A percentile compares a stretch with the other conserved stretches of the same genome.
phyloP scores from a whole-genome alignment of 2,797 vertebrate species.

The Ptychobarbus kaznakovi region DNA sequence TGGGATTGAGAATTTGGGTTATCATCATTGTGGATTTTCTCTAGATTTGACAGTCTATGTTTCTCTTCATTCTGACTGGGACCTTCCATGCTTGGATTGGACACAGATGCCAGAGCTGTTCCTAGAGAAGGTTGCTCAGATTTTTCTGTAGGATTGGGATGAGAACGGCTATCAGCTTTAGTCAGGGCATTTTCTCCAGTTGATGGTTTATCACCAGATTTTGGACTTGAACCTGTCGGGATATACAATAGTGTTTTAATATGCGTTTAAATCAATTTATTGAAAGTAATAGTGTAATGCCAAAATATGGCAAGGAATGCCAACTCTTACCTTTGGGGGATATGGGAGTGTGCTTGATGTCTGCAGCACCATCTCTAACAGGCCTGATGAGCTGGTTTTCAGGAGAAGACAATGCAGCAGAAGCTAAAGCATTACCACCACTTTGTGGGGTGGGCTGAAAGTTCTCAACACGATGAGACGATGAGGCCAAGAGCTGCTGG shows the following conservation, averaged over 20 bases:
- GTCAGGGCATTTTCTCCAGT: slow-evolving; percentile 58
- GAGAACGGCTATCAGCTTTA: slow-evolving; percentile 59
- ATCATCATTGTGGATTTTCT: slow-evolving; percentile 20
- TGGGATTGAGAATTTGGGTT: slow-evolving; percentile 29
- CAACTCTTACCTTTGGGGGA: slow-evolving; percentile 73
- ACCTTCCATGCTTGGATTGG: slow-evolving; percentile 43
- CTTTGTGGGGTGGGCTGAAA: slow-evolving; percentile 72
- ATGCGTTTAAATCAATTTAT: not conserved
- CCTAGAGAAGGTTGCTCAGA: slow-evolving; percentile 36
- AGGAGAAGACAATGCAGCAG: slow-evolving; percentile 58
- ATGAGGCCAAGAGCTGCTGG: slow-evolving; percentile 94
- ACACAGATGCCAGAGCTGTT: slow-evolving; percentile 20
- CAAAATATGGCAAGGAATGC: slow-evolving; percentile 46
- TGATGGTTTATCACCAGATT: slow-evolving; percentile 55
- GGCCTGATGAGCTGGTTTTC: slow-evolving; percentile 76
- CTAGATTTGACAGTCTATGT: slow-evolving; percentile 21
- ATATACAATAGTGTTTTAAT: slow-evolving; percentile 47
- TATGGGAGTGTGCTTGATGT: slow-evolving; percentile 67
- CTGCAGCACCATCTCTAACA: slow-evolving; percentile 73
- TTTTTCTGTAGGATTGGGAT: slow-evolving; percentile 54
- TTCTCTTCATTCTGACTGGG: slow-evolving; percentile 56
- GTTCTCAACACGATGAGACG: slow-evolving; percentile 76
- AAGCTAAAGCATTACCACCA: slow-evolving; percentile 66
- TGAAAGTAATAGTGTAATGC: not conserved
- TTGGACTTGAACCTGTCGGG: slow-evolving; percentile 67